Conservation (phyloP, 2,797 vertebrate genomes). For the Pseudomugil tenellus region DNA sequence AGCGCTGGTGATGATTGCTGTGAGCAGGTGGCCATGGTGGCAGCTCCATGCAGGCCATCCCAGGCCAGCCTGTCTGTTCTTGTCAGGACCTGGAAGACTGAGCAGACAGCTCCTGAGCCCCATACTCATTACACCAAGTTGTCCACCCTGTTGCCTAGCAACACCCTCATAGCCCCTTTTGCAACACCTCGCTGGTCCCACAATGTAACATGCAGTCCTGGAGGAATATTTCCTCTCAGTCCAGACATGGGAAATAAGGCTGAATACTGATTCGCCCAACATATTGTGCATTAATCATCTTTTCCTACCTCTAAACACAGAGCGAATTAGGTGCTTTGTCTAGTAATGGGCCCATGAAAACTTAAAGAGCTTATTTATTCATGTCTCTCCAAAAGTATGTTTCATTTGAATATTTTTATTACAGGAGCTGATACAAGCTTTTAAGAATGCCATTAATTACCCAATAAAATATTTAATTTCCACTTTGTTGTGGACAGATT, state of each 20-base stretch:
- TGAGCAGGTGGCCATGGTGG: slow-evolving; percentile 87
- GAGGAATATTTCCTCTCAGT: slow-evolving; percentile 54
- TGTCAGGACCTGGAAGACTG: slow-evolving; percentile 86
- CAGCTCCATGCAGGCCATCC: slow-evolving; percentile 81
- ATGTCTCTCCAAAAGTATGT: not conserved
- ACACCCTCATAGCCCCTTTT: slow-evolving; percentile 69
- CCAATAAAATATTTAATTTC: slow-evolving; percentile 11
- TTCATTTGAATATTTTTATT: slow-evolving; percentile 13
- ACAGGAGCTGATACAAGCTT: slow-evolving; percentile 2
- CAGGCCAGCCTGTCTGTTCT: slow-evolving; percentile 84
- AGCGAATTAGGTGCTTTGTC: not conserved
- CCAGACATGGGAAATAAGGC: slow-evolving; percentile 38
- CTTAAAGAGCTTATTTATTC: slow-evolving; percentile 13
- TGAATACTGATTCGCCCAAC: slow-evolving; percentile 15
- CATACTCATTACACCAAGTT: slow-evolving; percentile 79
- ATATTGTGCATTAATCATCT: slow-evolving; percentile 9
- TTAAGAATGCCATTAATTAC: slow-evolving; percentile 4
- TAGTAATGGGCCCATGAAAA: slow-evolving; percentile 1
- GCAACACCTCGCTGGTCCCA: slow-evolving; percentile 72
- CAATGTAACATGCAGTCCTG: slow-evolving; percentile 49
- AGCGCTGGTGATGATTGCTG: slow-evolving; percentile 85
- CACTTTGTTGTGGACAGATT: not conserved
- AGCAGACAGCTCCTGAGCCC: slow-evolving; percentile 83
- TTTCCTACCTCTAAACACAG: slow-evolving; percentile 16
- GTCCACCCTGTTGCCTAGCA: slow-evolving; percentile 74